Base-by-base conservation (phyloP, 2,797 vertebrate species). In the Luscinia megarhynchos region DNA sequence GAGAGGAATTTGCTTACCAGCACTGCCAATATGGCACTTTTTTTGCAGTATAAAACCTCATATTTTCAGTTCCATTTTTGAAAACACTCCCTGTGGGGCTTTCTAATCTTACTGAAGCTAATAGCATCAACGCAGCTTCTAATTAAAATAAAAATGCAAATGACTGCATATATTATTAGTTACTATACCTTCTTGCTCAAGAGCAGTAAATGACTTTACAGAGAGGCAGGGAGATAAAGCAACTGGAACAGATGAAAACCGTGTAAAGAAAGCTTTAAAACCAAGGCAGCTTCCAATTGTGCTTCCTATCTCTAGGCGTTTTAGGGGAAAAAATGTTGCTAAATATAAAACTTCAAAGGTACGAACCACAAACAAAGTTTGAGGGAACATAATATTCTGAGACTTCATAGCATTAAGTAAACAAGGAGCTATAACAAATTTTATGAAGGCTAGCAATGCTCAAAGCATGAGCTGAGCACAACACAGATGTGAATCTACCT, bases 141-240 rank as follows among this genome's bases (percentile, higher is more conserved):
- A 90, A 91, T 88, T 79, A 95, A 88, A 96, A 93, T 82, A 48
- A 84, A 93, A 93, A 93, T 85, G 95, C 72, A 94, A 95, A 91
- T 75, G 38, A 87, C 46, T 78, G 36, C 4, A 0, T 68, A 93
- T 61, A 15, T 80, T 85, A 83, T 46, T 92, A 85, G 68, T 73
- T 79, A 62, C 59, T 66, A 67, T 14, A 73, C 62, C 41, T 84
- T 66, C n/a, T 58, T 70, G 76, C 30, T 91, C 0, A 0, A 73
- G 19, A 91, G 66, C 38, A 86, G 45, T 54, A 94, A 93, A 94
- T 46, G 75, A 80, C 55, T 88, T 88, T 76, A 90, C 40, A 88
- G 62, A 78, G 64, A 87, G 80, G 61, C 36, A 86, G 30, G 15
- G 36, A 94, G 58, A 66, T 75, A 93, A 95, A 57, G 57, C 85